Percentiles rank a stretch among this genome's conserved stretches.
Conservation (phyloP, 2,797 vertebrate species). For the Poeciliopsis paucimaculata region DNA sequence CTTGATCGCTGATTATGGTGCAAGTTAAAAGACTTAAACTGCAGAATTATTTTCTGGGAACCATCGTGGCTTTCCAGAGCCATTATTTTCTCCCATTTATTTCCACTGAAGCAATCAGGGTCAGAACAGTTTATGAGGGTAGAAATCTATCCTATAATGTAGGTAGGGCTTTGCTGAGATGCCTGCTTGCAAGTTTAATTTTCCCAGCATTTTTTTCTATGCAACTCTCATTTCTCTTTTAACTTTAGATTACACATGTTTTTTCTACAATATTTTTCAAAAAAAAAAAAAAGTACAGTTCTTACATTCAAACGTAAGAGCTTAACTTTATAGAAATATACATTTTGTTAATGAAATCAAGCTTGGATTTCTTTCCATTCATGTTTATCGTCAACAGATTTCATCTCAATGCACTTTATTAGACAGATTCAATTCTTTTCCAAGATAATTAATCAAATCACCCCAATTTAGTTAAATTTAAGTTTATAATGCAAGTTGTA, state of each 20-base stretch:
- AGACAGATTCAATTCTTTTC: background rate
- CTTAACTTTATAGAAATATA: background rate
- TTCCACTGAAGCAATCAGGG: background rate
- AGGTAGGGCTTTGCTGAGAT: background rate
- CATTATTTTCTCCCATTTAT: background rate
- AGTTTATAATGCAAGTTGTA: background rate
- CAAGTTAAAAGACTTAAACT: background rate
- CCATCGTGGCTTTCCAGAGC: background rate
- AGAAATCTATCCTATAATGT: background rate
- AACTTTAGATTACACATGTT: background rate
- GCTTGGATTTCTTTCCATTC: background rate
- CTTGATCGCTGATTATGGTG: background rate
- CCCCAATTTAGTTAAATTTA: background rate
- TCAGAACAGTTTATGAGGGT: background rate
- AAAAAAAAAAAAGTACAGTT: too few species aligned
- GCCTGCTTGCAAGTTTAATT: background rate
- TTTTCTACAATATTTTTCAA: too few species aligned
- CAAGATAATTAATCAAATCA: background rate
- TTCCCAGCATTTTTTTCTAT: background rate
- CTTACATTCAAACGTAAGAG: background rate
- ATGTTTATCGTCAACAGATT: background rate
- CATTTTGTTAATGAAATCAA: background rate
- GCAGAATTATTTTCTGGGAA: background rate
- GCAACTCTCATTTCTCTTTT: background rate
- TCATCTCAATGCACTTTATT: background rate